phyloP scores from a whole-genome alignment of 1,140 invertebrate species.

The Trialeurodes vaporariorum region DNA sequence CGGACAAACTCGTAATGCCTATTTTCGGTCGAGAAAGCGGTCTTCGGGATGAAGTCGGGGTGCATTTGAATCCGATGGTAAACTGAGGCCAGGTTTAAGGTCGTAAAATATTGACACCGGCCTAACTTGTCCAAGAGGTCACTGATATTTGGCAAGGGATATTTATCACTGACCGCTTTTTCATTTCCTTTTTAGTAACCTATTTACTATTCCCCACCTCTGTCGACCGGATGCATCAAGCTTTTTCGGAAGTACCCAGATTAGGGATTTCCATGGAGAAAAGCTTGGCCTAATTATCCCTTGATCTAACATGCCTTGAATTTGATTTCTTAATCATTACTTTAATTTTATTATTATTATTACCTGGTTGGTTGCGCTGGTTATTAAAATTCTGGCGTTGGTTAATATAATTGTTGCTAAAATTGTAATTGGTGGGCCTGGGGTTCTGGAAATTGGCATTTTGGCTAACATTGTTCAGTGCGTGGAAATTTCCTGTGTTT shows the following conservation, averaged over 20 bases:
- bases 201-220: background rate
- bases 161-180: conserved; percentile 25
- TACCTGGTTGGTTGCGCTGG: too few relatives aligned
- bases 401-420: too few relatives aligned
- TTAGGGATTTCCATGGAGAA: conserved; percentile 35
- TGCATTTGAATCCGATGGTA: conserved; percentile 36
- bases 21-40: conserved; percentile 28
- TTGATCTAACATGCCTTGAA: conserved; percentile 15
- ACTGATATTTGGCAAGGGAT: conserved; percentile 30
- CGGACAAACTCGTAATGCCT: conserved; percentile 31
- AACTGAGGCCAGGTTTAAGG: conserved; percentile 37
- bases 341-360: too few relatives aligned
- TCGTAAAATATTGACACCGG: conserved; percentile 34
- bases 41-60: conserved; percentile 30
- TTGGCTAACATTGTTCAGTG: too few relatives aligned
- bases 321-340: conserved; percentile 4
- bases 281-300: conserved; percentile 32
- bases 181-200: background rate
- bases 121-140: conserved; percentile 30
- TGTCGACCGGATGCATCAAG: background rate
- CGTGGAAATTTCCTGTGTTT: too few relatives aligned
- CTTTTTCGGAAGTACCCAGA: conserved; percentile 16
- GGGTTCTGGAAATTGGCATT: too few relatives aligned
- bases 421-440: too few relatives aligned
- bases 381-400: too few relatives aligned